Conservation (phyloP, 2,113 vertebrate genomes). For the Bubo bubo region DNA sequence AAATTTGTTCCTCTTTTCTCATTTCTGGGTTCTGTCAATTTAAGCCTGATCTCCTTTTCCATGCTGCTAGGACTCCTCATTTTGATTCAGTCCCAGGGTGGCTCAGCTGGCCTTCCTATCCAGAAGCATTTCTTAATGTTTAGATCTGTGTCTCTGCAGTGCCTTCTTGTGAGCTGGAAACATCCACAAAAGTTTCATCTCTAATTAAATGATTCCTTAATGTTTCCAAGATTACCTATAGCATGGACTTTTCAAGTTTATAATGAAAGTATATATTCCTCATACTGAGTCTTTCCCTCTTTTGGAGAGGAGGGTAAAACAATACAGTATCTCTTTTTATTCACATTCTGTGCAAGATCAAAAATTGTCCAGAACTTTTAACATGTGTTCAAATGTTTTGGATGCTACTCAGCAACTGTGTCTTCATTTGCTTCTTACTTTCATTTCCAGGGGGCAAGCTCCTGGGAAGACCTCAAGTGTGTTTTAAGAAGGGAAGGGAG, state of each 20-base stretch:
- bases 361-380: not conserved
- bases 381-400: not conserved
- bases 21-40: not conserved
- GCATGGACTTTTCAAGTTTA: not conserved
- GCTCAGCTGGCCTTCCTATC: not conserved
- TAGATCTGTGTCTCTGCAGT: not conserved
- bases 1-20: not conserved
- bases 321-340: not conserved
- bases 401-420: not conserved
- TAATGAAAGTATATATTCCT: not conserved
- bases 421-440: not conserved
- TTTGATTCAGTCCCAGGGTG: not conserved
- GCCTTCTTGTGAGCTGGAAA: not conserved
- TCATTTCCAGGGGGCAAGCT: not conserved
- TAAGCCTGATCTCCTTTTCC: not conserved
- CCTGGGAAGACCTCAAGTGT: not conserved
- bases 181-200: not conserved
- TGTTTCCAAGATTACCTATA: not conserved
- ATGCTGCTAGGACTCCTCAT: not conserved
- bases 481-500: not conserved
- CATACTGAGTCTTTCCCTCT: not conserved
- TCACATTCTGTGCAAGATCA: not conserved
- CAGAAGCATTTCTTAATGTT: not conserved
- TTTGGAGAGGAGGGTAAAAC: not conserved
- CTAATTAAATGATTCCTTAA: not conserved